Percentiles rank a stretch among this genome's conserved stretches.
phyloP scores from a whole-genome alignment of 2,797 vertebrate genomes.

The Betta splendens region DNA sequence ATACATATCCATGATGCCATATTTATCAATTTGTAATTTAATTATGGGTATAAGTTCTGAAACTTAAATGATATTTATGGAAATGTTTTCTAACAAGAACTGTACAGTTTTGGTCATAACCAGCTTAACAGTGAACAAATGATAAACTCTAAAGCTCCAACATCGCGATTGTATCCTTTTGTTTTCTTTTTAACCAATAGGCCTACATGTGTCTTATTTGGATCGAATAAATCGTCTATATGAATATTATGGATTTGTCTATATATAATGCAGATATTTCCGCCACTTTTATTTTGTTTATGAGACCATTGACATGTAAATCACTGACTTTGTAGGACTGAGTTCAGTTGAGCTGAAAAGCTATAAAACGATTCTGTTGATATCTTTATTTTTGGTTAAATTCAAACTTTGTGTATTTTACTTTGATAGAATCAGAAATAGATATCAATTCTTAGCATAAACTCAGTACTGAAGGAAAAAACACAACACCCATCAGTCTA shows the following conservation, averaged over 20 bases:
- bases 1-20: constrained; percentile 99
- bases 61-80: constrained; percentile 99
- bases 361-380: constrained; percentile 74
- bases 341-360: constrained; percentile 76
- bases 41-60: constrained; percentile 97
- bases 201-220: constrained; percentile 86
- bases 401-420: constrained; percentile 75
- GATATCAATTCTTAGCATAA: constrained; percentile 78
- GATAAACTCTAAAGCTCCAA: constrained; percentile 85
- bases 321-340: constrained; percentile 72
- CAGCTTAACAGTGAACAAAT: constrained; percentile 96
- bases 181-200: constrained; percentile 80
- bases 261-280: constrained; percentile 83
- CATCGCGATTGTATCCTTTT: constrained; percentile 85
- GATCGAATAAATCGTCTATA: constrained; percentile 82
- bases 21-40: constrained; percentile 99
- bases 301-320: constrained; percentile 81
- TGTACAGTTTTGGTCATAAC: constrained; percentile 99
- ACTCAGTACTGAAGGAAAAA: constrained; percentile 61
- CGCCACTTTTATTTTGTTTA: constrained; percentile 78
- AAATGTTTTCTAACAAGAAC: constrained; percentile 94
- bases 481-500: constrained; percentile 72
- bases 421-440: constrained; percentile 78
- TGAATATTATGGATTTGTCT: constrained; percentile 84
- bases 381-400: constrained; percentile 74